These are phyloP conservation scores for Drosophila mimetica DNA, from an alignment of 2,888 invertebrate genomes.

Conservation along the genomic window DNA sequence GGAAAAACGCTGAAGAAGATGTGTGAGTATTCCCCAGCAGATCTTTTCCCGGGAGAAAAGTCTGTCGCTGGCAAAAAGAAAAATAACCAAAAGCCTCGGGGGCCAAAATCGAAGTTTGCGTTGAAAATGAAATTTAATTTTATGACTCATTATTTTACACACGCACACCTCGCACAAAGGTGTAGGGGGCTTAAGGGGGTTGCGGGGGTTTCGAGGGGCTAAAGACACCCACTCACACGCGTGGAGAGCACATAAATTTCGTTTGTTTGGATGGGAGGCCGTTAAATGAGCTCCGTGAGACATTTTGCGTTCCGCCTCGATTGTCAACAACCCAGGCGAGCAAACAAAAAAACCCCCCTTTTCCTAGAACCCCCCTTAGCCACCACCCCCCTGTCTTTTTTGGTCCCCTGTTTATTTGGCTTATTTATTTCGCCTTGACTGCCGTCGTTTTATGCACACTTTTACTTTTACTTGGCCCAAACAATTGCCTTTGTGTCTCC, in stretches of 20 bases:
- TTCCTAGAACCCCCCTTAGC: not conserved
- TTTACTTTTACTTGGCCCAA: conserved; percentile 65
- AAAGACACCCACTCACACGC: conserved; percentile 12
- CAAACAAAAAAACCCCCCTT: not conserved
- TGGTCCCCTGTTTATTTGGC: conserved; percentile 63
- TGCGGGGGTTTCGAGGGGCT: not conserved
- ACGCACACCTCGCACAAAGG: conserved; percentile 30
- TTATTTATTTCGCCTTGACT: conserved; percentile 69
- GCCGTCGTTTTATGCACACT: conserved; percentile 59
- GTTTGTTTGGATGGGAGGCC: conserved; percentile 29
- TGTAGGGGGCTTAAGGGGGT: too few relatives aligned
- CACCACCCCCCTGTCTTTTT: not conserved
- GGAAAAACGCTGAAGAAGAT: not conserved
- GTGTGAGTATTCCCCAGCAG: not conserved
- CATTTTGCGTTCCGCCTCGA: conserved; percentile 45
- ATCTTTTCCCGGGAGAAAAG: conserved; percentile 11
- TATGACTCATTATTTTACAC: conserved; percentile 72
- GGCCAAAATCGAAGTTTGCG: conserved; percentile 36
- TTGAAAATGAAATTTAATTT: conserved; percentile 63
- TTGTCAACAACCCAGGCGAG: conserved; percentile 28
- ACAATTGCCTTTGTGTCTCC: conserved; percentile 55
- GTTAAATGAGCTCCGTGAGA: conserved; percentile 73
- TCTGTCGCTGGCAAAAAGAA: too few relatives aligned
- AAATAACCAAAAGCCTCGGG: not conserved
- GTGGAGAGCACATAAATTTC: conserved; percentile 50